Evolutionary conservation across 53 echinoderm and acorn worm species (phyloP).

Genomic region (Pentamera pediparva): DNA sequence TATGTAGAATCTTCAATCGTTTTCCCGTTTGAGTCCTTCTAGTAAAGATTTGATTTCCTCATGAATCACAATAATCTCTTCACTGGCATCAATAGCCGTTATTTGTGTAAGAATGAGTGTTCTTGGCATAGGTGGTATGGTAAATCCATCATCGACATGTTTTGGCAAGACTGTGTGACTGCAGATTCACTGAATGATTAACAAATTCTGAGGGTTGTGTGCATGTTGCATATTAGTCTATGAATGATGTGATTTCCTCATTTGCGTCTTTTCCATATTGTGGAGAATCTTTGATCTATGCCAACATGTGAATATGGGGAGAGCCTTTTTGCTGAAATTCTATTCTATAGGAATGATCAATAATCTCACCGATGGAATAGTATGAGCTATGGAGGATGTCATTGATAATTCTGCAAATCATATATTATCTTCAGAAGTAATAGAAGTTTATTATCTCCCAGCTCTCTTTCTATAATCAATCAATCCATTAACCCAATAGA

Average conservation of each 20-base stretch:
- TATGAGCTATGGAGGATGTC: conserved; percentile 10
- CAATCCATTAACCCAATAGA: too few species aligned
- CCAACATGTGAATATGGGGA: conserved; percentile 12
- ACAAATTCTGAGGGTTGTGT: background rate
- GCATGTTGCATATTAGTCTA: conserved; percentile 9
- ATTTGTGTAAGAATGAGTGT: conserved; percentile 7
- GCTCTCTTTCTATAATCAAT: too few species aligned
- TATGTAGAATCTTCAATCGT: background rate
- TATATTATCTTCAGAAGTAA: too few species aligned
- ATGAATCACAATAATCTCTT: background rate
- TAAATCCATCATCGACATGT: conserved; percentile 32
- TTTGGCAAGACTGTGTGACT: conserved; percentile 26
- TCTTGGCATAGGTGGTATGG: conserved; percentile 21
- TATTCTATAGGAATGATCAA: conserved; percentile 29
- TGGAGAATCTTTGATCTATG: background rate
- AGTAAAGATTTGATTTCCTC: background rate
- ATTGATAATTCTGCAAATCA: conserved; percentile 13
- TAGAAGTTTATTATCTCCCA: too few species aligned
- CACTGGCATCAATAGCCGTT: background rate
- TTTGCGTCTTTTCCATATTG: background rate
- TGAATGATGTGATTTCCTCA: background rate
- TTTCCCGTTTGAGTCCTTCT: background rate
- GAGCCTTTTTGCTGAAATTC: conserved; percentile 35
- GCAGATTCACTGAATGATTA: background rate
- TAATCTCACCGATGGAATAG: conserved; percentile 29